phyloP scores from a whole-genome alignment of 2,113 vertebrate species.

The Antechinus flavipes region DNA sequence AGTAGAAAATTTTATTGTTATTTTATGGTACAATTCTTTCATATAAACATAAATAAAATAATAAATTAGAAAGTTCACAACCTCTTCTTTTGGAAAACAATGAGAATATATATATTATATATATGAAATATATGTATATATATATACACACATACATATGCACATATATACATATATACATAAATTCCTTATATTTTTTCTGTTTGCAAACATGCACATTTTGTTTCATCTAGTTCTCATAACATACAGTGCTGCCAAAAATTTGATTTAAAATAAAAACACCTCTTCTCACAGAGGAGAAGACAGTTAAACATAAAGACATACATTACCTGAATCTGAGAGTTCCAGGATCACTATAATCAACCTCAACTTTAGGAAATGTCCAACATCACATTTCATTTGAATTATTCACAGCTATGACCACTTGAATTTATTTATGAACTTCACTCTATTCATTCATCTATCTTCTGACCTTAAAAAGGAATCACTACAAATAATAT shows the following conservation, averaged over 20 bases:
- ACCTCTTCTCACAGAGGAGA: not conserved
- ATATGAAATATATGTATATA: not conserved
- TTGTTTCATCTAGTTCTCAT: not conserved
- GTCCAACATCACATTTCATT: not conserved
- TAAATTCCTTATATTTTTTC: not conserved
- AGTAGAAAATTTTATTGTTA: constrained; percentile 68
- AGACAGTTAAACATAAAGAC: not conserved
- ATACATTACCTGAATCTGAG: not conserved
- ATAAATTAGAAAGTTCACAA: constrained; percentile 41
- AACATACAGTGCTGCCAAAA: not conserved
- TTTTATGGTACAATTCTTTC: constrained; percentile 46
- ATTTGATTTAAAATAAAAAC: not conserved
- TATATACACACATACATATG: no score
- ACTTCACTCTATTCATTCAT: not conserved
- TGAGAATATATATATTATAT: not conserved
- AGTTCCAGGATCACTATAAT: not conserved
- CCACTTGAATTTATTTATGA: not conserved
- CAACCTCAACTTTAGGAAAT: not conserved
- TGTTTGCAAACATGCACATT: not conserved
- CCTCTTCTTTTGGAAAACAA: constrained; percentile 33
- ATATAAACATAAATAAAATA: constrained; percentile 53
- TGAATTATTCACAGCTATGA: not conserved
- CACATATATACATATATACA: no score
- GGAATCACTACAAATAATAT: constrained; percentile 22
- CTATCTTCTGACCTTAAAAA: constrained; percentile 25